A percentile compares a stretch with the other conserved stretches of the same genome.
Evolutionary conservation across 2,113 vertebrate species (phyloP).

Genomic region (Microcebus tavaratra): DNA sequence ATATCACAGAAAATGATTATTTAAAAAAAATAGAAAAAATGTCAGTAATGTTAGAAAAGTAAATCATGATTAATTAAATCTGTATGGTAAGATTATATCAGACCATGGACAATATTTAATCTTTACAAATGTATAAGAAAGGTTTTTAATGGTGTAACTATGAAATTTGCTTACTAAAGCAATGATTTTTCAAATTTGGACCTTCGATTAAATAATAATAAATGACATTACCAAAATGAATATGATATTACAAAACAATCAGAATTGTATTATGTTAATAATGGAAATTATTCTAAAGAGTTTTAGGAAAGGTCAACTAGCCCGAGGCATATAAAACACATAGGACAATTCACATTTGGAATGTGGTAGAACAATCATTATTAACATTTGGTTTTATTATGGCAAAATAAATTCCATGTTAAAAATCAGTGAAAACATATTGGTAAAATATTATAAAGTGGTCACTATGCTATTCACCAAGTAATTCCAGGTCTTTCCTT

Average conservation of each 20-base stretch:
- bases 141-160: not conserved
- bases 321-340: not conserved
- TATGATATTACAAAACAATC: not conserved
- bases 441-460: not conserved
- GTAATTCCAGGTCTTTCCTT: not conserved
- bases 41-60: not conserved
- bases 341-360: not conserved
- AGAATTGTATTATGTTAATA: not conserved
- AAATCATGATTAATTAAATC: not conserved
- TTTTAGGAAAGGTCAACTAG: not conserved
- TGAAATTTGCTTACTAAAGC: not conserved
- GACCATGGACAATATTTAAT: not conserved
- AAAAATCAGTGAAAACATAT: not conserved
- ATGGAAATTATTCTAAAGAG: not conserved
- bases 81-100: not conserved
- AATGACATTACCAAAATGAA: not conserved
- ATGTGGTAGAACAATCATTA: not conserved
- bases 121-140: not conserved
- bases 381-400: not conserved
- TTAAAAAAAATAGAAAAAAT: not conserved
- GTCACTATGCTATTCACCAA: not conserved
- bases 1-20: not conserved
- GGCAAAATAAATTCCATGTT: not conserved
- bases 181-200: not conserved
- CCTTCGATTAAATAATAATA: not conserved